Conservation (phyloP, 2,888 invertebrate species). For the Phrixothrix hirtus region DNA sequence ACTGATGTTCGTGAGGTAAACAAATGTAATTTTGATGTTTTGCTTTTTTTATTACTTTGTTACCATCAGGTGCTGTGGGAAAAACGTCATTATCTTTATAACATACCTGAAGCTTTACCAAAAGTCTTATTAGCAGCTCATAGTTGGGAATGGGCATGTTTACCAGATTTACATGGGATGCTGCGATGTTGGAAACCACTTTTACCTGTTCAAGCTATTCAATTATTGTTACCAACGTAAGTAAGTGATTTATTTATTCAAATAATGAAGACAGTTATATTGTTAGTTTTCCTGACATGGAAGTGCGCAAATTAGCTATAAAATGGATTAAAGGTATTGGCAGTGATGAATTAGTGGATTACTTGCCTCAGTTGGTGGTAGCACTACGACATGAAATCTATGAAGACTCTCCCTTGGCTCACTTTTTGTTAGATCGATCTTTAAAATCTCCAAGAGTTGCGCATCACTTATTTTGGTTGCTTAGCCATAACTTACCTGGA, state of each 20-base stretch:
- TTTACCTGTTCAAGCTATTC: constrained; percentile 86
- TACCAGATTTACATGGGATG: constrained; percentile 84
- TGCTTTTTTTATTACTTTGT: constrained; percentile 13
- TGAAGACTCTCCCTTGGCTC: constrained; percentile 84
- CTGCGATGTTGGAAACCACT: constrained; percentile 86
- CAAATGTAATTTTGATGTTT: neutral
- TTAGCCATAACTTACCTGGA: constrained; percentile 82
- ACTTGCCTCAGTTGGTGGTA: constrained; percentile 91
- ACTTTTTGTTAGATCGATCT: constrained; percentile 80
- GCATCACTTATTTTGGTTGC: constrained; percentile 92
- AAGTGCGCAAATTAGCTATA: constrained; percentile 84
- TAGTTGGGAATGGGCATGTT: constrained; percentile 88
- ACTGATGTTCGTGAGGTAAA: constrained; percentile 70
- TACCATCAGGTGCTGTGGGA: constrained; percentile 83
- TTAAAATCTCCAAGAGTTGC: constrained; percentile 88
- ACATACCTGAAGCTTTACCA: constrained; percentile 82
- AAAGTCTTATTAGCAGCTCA: constrained; percentile 85
- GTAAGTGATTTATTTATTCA: too few relatives aligned
- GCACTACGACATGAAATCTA: constrained; percentile 89
- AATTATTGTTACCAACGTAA: constrained; percentile 89
- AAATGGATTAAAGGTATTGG: constrained; percentile 77
- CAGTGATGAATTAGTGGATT: constrained; percentile 87
- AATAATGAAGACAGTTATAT: too few relatives aligned
- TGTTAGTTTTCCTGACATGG: constrained; percentile 86
- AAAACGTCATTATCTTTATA: constrained; percentile 85